A percentile compares a stretch with the other conserved stretches of the same genome.
These are phyloP conservation scores for Anarsia innoxiella DNA, from an alignment of 2,888 invertebrate species.

Conservation along the genomic window DNA sequence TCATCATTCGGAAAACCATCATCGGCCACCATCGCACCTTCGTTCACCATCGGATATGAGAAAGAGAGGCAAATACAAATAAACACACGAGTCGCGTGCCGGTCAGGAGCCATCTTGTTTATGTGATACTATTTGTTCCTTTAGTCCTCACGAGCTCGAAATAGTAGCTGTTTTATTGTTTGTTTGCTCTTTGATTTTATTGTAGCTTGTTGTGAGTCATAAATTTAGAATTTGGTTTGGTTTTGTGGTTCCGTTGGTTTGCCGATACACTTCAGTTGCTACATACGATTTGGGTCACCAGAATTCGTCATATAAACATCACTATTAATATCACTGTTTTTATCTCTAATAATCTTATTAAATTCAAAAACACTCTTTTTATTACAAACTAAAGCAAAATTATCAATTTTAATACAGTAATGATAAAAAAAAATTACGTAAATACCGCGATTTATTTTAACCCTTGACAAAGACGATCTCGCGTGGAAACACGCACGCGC, in stretches of 20 bases:
- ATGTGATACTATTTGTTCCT: constrained; percentile 45
- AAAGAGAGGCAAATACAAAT: constrained; percentile 67
- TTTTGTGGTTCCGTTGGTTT: neutral
- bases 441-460: too few species aligned
- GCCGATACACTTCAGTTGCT: neutral
- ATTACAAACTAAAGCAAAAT: too few species aligned
- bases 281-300: neutral
- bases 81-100: constrained; percentile 67
- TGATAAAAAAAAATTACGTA: too few species aligned
- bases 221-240: neutral
- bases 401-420: too few species aligned
- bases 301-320: neutral
- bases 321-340: neutral
- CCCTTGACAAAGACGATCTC: too few species aligned
- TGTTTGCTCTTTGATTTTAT: constrained; percentile 55
- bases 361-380: neutral
- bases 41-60: constrained; percentile 58
- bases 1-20: constrained; percentile 48
- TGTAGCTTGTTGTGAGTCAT: constrained; percentile 39
- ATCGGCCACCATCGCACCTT: constrained; percentile 50
- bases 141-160: constrained; percentile 48
- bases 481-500: constrained; percentile 22
- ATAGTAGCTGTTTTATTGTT: constrained; percentile 54
- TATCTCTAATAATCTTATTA: neutral
- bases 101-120: constrained; percentile 66